Conservation (phyloP, 2,888 invertebrate species). For the Caenorhabditis parvicauda region DNA sequence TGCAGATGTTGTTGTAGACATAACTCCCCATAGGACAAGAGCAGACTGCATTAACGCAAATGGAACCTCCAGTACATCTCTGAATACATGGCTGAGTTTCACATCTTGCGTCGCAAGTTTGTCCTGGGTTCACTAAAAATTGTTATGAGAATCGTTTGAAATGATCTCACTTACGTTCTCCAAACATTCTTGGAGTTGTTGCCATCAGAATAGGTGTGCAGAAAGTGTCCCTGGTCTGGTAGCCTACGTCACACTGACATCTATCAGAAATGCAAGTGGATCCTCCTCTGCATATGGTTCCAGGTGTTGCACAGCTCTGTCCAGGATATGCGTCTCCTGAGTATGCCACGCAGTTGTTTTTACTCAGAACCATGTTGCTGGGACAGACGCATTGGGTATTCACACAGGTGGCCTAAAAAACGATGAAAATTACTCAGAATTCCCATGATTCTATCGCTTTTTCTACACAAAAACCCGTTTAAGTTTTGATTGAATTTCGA, state of each 20-base stretch:
- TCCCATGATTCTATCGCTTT: no score
- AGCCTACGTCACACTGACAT: slow-evolving; percentile 26
- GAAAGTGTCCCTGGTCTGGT: slow-evolving; percentile 15
- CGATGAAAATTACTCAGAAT: no score
- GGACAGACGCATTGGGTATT: slow-evolving; percentile 43
- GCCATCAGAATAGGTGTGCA: slow-evolving; percentile 15
- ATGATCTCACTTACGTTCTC: slow-evolving; percentile 12
- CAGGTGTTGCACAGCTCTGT: slow-evolving; percentile 32
- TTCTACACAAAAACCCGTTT: no score
- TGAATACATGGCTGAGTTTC: slow-evolving; percentile 41
- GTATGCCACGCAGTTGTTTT: slow-evolving; percentile 26
- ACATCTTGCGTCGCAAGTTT: slow-evolving; percentile 50
- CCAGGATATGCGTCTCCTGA: slow-evolving; percentile 41
- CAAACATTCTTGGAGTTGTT: slow-evolving; percentile 8
- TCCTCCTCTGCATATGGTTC: slow-evolving; percentile 39
- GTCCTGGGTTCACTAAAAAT: slow-evolving; percentile 48
- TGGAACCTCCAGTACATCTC: slow-evolving; percentile 47
- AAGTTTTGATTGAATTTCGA: no score
- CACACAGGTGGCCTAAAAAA: slow-evolving; percentile 26
- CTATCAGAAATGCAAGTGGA: slow-evolving; percentile 26
- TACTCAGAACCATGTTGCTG: slow-evolving; percentile 27
- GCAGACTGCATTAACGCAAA: slow-evolving; percentile 50
- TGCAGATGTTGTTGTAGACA: slow-evolving; percentile 20
- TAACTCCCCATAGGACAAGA: slow-evolving; percentile 47
- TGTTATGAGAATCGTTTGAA: background rate